Base-by-base conservation (phyloP, 1,140 invertebrate species). In the Oppia nitens region DNA sequence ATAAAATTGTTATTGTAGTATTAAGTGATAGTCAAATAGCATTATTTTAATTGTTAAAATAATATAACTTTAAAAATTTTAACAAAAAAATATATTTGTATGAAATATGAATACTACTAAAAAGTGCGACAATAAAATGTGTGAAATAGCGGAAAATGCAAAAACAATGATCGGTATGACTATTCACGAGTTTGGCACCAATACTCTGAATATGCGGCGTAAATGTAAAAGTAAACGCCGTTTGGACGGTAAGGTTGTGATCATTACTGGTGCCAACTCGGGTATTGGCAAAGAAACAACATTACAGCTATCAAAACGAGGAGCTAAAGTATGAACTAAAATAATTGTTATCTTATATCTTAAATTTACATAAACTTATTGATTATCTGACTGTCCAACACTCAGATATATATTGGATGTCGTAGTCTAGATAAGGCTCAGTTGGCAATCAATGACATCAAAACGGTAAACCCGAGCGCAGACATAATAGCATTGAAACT, bases 251-350 rank as follows among this genome's bases (percentile, higher is more conserved):
- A 89, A 89, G 76, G 77, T 85, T 9, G 76, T 81, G 1, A 80
- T 93, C 59, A 74, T 94, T 14, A 92, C 89, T n/a, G 89, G 89
- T 52, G 79, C 81, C 0, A 92, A 87, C 70, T 80, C 79, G 45
- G 92, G 89, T n/a, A 87, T 95, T 63, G 90, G 90, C 6, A 84
- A 83, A 73, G 84, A 85, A 71, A 83, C 84, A 12, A 82, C 81
- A 0, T 71, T 74, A 56, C 79, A 83, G 60, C 70, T 90, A 57
- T 85, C 84, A 0, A 75, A 72, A 53, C 69, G 83, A 62, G 79
- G 83, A 2, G 88, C 85, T 1, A 81, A 76, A 66, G 79, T 55
- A 40, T n/a, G 14, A n/a, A 47, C 14, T 14, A 12, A 52, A 20
- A 12, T 12, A 12, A 21, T 52, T 11, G 21, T 12, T 21, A 26